phyloP scores from a whole-genome alignment of 2,888 invertebrate species.

The Aproaerema taeniolella region DNA sequence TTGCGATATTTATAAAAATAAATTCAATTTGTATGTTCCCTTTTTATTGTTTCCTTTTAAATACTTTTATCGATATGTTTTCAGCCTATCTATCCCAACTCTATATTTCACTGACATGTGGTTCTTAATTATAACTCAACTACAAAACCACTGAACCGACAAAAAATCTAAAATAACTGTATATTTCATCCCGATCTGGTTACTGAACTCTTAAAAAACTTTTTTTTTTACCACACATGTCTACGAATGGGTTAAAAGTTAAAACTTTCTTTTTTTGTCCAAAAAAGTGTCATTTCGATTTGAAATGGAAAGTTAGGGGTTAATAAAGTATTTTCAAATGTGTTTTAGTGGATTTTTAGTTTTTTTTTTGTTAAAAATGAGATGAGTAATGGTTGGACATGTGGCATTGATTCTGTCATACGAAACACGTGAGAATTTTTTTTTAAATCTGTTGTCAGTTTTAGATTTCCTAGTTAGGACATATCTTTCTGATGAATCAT shows the following conservation, averaged over 20 bases:
- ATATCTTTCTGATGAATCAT: constrained; percentile 11
- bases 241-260: constrained; percentile 64
- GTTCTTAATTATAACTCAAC: constrained; percentile 67
- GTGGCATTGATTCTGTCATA: constrained; percentile 60
- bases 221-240: constrained; percentile 44
- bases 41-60: no score
- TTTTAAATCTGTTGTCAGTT: constrained; percentile 27
- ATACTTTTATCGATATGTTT: constrained; percentile 21
- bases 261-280: constrained; percentile 26
- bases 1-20: neutral
- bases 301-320: constrained; percentile 67
- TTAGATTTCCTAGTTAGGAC: constrained; percentile 28
- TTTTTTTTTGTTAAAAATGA: constrained; percentile 37
- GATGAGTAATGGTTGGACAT: constrained; percentile 65
- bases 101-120: constrained; percentile 55
- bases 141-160: constrained; percentile 63
- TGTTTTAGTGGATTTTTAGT: constrained; percentile 30
- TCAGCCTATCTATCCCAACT: constrained; percentile 28
- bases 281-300: constrained; percentile 67
- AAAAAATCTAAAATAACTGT: constrained; percentile 65
- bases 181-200: constrained; percentile 68
- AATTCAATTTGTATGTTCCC: no score
- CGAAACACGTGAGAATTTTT: constrained; percentile 63
- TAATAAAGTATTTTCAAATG: constrained; percentile 58
- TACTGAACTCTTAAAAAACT: constrained; percentile 55